Evolutionary conservation across 2,113 vertebrate genomes (phyloP).

Genomic region (Strix uralensis): DNA sequence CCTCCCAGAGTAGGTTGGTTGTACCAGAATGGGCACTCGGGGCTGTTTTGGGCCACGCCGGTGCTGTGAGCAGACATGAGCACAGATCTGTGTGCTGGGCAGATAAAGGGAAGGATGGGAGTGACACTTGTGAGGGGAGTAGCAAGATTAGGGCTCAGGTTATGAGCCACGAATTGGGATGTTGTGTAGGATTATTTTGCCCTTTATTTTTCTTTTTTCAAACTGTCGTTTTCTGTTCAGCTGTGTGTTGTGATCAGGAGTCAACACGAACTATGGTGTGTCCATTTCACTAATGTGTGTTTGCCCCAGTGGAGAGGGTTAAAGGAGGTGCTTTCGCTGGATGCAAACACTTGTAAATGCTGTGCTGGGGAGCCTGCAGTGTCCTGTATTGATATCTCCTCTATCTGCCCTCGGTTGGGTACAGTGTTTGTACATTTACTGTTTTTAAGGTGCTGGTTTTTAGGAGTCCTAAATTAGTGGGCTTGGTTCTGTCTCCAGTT

Average conservation of each 20-base stretch:
- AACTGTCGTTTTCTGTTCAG: background rate
- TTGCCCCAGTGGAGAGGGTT: background rate
- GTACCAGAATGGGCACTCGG: fast-evolving
- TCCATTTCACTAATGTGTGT: background rate
- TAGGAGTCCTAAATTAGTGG: background rate
- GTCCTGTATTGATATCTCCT: background rate
- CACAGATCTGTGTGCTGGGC: background rate
- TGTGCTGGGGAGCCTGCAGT: background rate
- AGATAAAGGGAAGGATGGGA: background rate
- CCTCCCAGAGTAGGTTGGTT: background rate
- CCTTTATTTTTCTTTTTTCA: background rate
- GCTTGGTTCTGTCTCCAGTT: background rate
- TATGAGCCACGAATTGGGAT: fast-evolving
- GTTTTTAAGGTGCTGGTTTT: background rate
- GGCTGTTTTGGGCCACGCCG: background rate
- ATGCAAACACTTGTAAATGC: background rate
- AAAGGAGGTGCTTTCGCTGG: background rate
- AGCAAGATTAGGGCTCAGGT: background rate
- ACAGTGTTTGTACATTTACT: background rate
- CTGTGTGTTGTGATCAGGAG: background rate
- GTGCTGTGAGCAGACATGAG: background rate
- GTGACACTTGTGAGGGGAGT: fast-evolving
- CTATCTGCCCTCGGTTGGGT: fast-evolving
- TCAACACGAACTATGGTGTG: background rate
- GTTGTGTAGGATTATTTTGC: background rate